Evolutionary conservation across 2,888 invertebrate genomes (phyloP).

Genomic region (Eugnorisma glareosa): DNA sequence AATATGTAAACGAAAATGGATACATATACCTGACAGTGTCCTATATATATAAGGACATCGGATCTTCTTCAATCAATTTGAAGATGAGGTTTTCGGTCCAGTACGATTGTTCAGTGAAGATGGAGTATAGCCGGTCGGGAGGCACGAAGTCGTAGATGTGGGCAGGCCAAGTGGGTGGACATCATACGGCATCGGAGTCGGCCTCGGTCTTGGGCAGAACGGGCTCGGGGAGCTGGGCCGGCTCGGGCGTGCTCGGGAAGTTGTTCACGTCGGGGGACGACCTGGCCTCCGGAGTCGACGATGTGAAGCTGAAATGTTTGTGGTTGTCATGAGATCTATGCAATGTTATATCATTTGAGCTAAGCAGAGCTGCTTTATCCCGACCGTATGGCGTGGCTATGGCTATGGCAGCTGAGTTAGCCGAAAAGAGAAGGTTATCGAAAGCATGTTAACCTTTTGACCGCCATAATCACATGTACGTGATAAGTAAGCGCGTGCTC

Average conservation of each 20-base stretch:
- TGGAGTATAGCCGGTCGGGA: conserved; percentile 71
- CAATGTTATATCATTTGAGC: not conserved
- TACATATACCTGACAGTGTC: conserved; percentile 15
- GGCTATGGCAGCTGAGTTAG: not conserved
- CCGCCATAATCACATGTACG: no score
- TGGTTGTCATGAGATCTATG: not conserved
- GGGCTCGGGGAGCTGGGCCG: conserved; percentile 63
- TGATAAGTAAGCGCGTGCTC: no score
- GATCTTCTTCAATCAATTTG: conserved; percentile 43
- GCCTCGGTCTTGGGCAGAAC: conserved; percentile 73
- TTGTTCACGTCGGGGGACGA: conserved; percentile 66
- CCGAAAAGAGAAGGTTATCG: no score
- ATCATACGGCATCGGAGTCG: conserved; percentile 79
- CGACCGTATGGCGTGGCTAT: not conserved
- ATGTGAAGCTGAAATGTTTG: conserved; percentile 73
- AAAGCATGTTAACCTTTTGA: no score
- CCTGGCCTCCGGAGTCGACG: conserved; percentile 68
- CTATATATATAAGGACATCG: conserved; percentile 2
- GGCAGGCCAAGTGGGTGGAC: conserved; percentile 30
- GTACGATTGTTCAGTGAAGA: conserved; percentile 72
- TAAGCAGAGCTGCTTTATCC: not conserved
- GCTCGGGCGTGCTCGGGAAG: conserved; percentile 58
- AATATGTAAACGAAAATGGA: conserved; percentile 13
- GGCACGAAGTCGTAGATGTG: conserved; percentile 62
- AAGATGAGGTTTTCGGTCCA: conserved; percentile 67